A percentile compares a stretch with the other conserved stretches of the same genome.
Conservation (phyloP, 2,888 invertebrate genomes). For the Tetragnatha montana region DNA sequence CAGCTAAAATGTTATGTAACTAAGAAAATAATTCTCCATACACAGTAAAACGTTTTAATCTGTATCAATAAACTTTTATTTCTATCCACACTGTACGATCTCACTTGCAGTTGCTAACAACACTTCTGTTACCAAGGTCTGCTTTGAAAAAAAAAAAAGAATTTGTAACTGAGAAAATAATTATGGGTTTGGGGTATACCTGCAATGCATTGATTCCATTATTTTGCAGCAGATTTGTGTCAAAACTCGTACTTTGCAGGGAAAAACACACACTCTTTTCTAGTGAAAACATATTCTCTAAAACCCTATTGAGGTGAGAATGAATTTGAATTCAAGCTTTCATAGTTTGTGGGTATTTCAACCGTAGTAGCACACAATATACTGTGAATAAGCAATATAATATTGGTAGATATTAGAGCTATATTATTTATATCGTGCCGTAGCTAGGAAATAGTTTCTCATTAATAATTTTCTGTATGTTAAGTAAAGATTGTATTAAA, state of each 20-base stretch:
- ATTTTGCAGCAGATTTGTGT: not conserved
- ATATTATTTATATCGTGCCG: too few species aligned
- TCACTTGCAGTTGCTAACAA: not conserved
- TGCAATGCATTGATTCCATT: not conserved
- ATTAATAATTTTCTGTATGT: too few species aligned
- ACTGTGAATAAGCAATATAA: too few species aligned
- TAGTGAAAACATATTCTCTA: not conserved
- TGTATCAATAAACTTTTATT: slow-evolving; percentile 1
- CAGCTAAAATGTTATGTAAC: not conserved
- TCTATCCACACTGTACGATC: not conserved
- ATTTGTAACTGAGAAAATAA: not conserved
- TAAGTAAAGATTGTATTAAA: too few species aligned
- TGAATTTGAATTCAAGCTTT: too few species aligned
- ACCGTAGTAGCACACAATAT: too few species aligned
- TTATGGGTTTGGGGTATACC: slow-evolving; percentile 1
- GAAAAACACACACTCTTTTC: not conserved
- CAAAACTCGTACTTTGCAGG: not conserved
- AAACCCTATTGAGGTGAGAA: not conserved
- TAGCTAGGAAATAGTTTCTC: too few species aligned
- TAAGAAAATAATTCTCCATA: not conserved
- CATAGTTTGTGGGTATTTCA: too few species aligned
- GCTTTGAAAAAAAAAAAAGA: not conserved
- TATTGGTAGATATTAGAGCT: too few species aligned
- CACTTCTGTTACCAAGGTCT: not conserved
- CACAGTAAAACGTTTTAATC: not conserved